Conservation (phyloP, 2,113 vertebrate species). For the Egretta garzetta region DNA sequence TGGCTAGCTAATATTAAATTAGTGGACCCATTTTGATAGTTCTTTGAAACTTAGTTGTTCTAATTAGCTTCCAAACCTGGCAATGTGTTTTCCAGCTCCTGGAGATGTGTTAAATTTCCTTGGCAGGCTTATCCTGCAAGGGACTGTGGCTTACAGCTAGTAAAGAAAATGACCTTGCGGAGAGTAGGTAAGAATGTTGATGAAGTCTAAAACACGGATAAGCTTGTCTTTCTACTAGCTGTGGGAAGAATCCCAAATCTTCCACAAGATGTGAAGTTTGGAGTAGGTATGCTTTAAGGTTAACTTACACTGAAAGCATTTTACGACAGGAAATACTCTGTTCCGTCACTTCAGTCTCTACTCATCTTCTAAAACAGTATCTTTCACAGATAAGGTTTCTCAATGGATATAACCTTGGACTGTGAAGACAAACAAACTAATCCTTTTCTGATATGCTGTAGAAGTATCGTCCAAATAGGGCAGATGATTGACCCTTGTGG, state of each 20-base stretch:
- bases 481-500: background rate
- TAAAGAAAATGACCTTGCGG: background rate
- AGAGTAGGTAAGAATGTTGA: background rate
- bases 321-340: background rate
- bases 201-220: background rate
- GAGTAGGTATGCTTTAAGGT: background rate
- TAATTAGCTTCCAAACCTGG: background rate
- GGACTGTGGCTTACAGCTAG: background rate
- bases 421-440: background rate
- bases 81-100: background rate
- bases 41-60: background rate
- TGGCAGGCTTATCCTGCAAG: background rate
- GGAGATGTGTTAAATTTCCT: background rate
- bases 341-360: background rate
- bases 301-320: background rate
- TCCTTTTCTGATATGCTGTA: background rate
- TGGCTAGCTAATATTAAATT: background rate
- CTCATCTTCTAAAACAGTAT: background rate
- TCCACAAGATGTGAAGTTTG: background rate
- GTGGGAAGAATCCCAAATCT: background rate
- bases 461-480: background rate
- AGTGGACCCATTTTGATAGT: background rate
- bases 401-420: conserved; percentile 41
- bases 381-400: conserved; percentile 46
- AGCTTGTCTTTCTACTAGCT: background rate